A percentile compares a stretch with the other conserved stretches of the same genome.
These are phyloP conservation scores for Galerucella pusilla DNA, from an alignment of 2,888 invertebrate species.

Conservation along the genomic window DNA sequence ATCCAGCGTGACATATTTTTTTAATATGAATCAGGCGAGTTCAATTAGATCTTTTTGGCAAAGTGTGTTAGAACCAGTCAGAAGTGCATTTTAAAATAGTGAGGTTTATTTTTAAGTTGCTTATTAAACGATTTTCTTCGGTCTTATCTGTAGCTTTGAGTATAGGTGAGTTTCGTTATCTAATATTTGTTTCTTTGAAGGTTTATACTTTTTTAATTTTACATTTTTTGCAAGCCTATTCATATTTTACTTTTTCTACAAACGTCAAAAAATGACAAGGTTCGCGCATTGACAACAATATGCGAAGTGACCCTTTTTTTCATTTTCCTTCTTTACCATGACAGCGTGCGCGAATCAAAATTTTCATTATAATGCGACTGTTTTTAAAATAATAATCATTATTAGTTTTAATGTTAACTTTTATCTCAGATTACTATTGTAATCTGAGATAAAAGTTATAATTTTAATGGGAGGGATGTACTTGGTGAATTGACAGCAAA, in stretches of 20 bases:
- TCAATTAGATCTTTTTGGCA: conserved; percentile 20
- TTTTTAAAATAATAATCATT: too few species aligned
- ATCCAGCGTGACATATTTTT: neutral
- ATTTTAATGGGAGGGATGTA: too few species aligned
- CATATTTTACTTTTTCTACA: conserved; percentile 9
- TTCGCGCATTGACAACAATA: too few species aligned
- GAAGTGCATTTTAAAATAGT: conserved; percentile 16
- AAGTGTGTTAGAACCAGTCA: neutral
- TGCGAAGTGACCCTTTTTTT: too few species aligned
- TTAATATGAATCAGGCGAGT: neutral
- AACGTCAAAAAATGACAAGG: too few species aligned
- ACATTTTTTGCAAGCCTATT: neutral
- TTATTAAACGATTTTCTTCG: conserved; percentile 18
- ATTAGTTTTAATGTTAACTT: too few species aligned
- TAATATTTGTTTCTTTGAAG: neutral
- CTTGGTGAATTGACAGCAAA: too few species aligned
- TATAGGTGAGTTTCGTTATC: neutral
- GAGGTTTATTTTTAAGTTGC: conserved; percentile 27
- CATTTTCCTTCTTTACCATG: too few species aligned
- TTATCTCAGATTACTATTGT: too few species aligned
- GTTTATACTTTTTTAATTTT: neutral
- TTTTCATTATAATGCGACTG: too few species aligned
- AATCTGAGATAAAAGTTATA: too few species aligned
- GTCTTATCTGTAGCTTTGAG: neutral
- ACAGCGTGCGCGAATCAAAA: too few species aligned